phyloP scores from a whole-genome alignment of 2,113 vertebrate species.

The Mohoua ochrocephala region DNA sequence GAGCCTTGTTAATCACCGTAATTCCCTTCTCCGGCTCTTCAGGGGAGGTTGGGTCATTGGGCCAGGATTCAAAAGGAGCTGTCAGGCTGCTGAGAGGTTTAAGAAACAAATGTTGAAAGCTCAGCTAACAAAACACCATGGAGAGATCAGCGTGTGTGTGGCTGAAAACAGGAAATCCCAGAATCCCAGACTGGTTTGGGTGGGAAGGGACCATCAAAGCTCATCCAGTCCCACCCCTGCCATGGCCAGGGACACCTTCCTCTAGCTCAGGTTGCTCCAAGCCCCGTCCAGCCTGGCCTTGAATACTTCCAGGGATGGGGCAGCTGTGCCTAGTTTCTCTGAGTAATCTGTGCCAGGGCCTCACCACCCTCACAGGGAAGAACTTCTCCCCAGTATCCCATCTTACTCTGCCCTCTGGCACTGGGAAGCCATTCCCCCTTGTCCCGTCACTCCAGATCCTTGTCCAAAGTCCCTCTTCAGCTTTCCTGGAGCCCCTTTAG shows the following conservation, averaged over 20 bases:
- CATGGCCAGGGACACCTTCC: not conserved
- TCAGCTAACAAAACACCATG: not conserved
- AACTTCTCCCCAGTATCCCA: not conserved
- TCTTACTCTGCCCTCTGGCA: not conserved
- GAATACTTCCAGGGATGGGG: not conserved
- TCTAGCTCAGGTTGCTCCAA: not conserved
- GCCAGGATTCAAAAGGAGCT: not conserved
- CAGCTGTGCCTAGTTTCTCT: not conserved
- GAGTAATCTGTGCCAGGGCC: not conserved
- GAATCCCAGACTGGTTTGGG: not conserved
- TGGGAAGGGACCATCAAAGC: not conserved
- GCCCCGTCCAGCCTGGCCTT: not conserved
- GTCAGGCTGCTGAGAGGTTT: not conserved
- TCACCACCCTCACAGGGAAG: not conserved
- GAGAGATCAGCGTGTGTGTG: not conserved
- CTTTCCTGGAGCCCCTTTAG: not conserved
- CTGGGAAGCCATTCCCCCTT: not conserved
- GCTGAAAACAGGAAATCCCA: not conserved
- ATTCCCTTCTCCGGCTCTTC: not conserved
- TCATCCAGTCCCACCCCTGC: not conserved
- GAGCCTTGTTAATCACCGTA: not conserved
- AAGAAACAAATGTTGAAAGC: not conserved
- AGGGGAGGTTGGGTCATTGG: not conserved
- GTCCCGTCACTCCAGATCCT: not conserved
- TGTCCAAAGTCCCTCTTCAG: not conserved